Evolutionary conservation across 2,888 invertebrate genomes (phyloP).

Genomic region (Apeira syringaria): DNA sequence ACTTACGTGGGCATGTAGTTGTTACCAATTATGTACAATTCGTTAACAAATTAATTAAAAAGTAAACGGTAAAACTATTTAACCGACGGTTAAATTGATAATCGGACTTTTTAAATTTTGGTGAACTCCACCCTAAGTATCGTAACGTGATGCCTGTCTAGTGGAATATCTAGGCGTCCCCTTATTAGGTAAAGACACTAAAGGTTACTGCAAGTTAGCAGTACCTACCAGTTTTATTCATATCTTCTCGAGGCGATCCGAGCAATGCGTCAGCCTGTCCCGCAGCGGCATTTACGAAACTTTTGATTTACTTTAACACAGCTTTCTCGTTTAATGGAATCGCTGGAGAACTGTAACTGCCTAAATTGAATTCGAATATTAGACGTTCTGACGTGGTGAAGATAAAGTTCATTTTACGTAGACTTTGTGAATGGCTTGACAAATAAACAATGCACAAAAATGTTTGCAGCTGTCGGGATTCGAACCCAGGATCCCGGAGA

Average conservation of each 20-base stretch:
- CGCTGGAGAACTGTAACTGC: slow-evolving; percentile 27
- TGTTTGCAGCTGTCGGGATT: too few species aligned
- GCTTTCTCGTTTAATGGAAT: slow-evolving; percentile 38
- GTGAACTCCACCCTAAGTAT: too few species aligned
- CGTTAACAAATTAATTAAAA: too few species aligned
- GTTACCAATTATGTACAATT: too few species aligned
- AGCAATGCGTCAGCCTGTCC: slow-evolving; percentile 58
- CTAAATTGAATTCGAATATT: slow-evolving; percentile 15
- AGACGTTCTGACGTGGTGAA: slow-evolving; percentile 1
- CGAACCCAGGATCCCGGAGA: too few species aligned
- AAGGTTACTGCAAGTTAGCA: slow-evolving; percentile 4
- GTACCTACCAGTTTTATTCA: slow-evolving; percentile 6
- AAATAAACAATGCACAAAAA: too few species aligned
- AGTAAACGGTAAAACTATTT: too few species aligned
- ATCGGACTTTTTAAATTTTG: too few species aligned
- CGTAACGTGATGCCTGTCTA: neutral
- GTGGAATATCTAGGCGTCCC: neutral
- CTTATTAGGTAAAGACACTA: slow-evolving; percentile 14
- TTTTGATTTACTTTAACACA: slow-evolving; percentile 55
- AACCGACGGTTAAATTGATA: too few species aligned
- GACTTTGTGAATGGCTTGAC: too few species aligned
- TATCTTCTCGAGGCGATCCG: slow-evolving; percentile 53
- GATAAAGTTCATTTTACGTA: slow-evolving; percentile 11
- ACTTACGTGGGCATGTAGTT: too few species aligned
- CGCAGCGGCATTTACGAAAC: slow-evolving; percentile 59